Conservation (phyloP, 2,113 vertebrate genomes). For the Pedetes capensis region DNA sequence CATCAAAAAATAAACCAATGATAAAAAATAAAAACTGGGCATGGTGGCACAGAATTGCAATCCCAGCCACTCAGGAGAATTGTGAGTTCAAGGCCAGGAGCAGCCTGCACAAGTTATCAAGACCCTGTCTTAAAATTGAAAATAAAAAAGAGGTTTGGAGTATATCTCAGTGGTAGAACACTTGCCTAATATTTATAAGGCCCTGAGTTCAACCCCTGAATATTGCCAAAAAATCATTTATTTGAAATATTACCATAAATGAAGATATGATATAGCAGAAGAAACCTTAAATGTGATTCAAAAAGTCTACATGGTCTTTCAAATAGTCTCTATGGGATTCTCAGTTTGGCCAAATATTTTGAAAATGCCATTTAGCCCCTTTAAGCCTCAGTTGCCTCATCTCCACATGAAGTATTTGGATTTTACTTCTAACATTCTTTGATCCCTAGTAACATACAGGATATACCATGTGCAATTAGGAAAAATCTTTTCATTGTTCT, state of each 20-base stretch:
- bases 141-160: no score
- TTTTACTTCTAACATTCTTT: not conserved
- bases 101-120: no score
- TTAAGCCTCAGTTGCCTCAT: not conserved
- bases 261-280: not conserved
- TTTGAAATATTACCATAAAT: not conserved
- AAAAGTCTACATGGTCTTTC: no score
- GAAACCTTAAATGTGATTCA: not conserved
- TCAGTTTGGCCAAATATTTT: not conserved
- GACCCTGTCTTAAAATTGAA: no score
- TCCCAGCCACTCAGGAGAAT: no score
- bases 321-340: not conserved
- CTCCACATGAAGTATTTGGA: not conserved
- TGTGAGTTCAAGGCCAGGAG: no score
- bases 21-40: not conserved
- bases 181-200: no score
- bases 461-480: not conserved
- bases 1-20: not conserved
- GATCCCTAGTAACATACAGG: not conserved
- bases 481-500: not conserved
- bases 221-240: no score
- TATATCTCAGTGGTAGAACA: no score
- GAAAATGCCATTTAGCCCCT: not conserved
- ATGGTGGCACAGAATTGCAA: no score
- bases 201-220: no score